Evolutionary conservation across 2,113 vertebrate genomes (phyloP).

Genomic region (Ranitomeya imitator): DNA sequence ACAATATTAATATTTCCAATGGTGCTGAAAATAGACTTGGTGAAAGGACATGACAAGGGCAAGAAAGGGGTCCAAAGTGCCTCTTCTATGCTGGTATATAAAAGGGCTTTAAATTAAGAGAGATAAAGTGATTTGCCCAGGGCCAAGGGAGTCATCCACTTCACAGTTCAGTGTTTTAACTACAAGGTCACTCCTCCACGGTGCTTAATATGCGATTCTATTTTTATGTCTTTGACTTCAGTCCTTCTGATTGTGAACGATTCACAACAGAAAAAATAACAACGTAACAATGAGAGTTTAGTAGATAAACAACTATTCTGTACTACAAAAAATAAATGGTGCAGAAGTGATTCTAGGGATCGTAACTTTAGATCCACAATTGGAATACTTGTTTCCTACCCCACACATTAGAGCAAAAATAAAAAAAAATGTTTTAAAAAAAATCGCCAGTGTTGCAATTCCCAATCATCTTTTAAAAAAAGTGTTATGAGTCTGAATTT

Average conservation of each 20-base stretch:
- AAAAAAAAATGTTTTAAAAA: too few species aligned
- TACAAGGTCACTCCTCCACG: slow-evolving; percentile 55
- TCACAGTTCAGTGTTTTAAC: slow-evolving; percentile 59
- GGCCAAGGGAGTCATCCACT: slow-evolving; percentile 54
- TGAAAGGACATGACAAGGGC: slow-evolving; percentile 51
- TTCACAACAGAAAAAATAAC: slow-evolving; percentile 7
- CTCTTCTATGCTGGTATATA: slow-evolving; percentile 34
- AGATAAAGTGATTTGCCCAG: slow-evolving; percentile 57
- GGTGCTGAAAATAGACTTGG: slow-evolving; percentile 20
- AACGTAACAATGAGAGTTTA: not conserved
- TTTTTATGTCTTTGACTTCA: slow-evolving; percentile 48
- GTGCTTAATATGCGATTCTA: slow-evolving; percentile 52
- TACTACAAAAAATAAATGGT: not conserved
- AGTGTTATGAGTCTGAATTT: too few species aligned
- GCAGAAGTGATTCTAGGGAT: not conserved
- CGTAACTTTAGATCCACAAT: not conserved
- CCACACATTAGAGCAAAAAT: too few species aligned
- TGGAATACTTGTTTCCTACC: not conserved
- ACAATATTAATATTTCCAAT: slow-evolving; percentile 24
- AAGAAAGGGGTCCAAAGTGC: slow-evolving; percentile 36
- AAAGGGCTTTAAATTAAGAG: slow-evolving; percentile 53
- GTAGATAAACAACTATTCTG: not conserved
- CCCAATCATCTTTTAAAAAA: not conserved
- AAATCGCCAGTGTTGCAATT: not conserved
- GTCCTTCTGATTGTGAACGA: slow-evolving; percentile 26